phyloP scores from a whole-genome alignment of 2,797 vertebrate species.

The Geotrypetes seraphini region DNA sequence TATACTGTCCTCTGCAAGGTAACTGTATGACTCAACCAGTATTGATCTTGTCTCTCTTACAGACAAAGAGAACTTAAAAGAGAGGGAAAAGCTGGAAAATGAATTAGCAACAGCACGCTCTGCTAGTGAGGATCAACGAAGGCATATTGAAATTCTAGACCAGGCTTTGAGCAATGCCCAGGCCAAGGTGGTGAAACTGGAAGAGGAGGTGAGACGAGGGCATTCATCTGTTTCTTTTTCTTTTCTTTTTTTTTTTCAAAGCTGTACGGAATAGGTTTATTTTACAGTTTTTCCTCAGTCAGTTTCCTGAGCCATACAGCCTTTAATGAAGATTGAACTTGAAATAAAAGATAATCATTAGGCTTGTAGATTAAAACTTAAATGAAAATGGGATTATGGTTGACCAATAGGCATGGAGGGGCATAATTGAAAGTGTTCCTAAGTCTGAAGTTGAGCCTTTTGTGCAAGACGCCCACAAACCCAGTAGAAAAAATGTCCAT shows the following conservation, averaged over 20 bases:
- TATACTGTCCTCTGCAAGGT: conserved; percentile 8
- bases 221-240: not conserved
- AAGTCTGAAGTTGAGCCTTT: too few species aligned
- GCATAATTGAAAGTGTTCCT: too few species aligned
- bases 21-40: conserved; percentile 12
- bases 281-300: not conserved
- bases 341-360: too few species aligned
- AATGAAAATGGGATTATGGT: too few species aligned
- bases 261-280: too few species aligned
- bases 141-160: conserved; percentile 72
- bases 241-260: not conserved
- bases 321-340: too few species aligned
- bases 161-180: conserved; percentile 73
- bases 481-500: too few species aligned
- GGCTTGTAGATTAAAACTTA: too few species aligned
- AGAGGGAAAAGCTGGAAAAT: conserved; percentile 69
- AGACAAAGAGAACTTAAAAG: conserved; percentile 71
- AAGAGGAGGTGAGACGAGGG: conserved; percentile 64
- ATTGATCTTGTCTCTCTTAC: conserved; percentile 29
- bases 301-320: too few species aligned
- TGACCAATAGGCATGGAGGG: too few species aligned
- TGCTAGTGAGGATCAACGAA: conserved; percentile 66
- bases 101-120: conserved; percentile 59
- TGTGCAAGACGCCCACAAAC: too few species aligned
- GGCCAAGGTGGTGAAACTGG: conserved; percentile 69